Conservation (phyloP, 2,113 vertebrate species). For the Redunca redunca region DNA sequence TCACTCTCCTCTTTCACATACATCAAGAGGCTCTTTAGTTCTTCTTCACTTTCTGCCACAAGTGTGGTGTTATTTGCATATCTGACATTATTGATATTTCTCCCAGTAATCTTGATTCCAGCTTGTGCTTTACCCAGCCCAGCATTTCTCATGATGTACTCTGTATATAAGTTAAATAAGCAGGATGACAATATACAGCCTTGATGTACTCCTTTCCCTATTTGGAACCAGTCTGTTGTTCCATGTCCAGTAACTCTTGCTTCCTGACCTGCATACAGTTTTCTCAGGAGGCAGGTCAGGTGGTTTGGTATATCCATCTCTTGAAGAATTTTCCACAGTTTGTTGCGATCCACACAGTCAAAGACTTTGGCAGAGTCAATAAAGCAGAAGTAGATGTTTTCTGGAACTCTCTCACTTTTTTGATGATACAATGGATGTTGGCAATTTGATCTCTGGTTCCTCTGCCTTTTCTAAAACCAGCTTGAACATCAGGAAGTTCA, state of each 20-base stretch:
- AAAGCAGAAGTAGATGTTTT: neutral
- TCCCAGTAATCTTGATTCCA: neutral
- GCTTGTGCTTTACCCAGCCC: neutral
- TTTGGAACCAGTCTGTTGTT: neutral
- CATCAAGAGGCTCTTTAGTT: neutral
- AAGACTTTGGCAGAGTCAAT: neutral
- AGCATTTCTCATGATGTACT: neutral
- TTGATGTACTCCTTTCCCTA: rapidly evolving
- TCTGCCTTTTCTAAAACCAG: neutral
- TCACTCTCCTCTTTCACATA: neutral
- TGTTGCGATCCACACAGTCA: neutral
- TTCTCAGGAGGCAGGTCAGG: neutral
- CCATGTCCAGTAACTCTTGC: neutral
- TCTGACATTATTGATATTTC: neutral
- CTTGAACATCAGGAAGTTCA: neutral
- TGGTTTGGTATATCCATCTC: neutral
- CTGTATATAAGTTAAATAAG: neutral
- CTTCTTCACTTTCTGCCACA: neutral
- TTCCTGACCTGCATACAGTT: neutral
- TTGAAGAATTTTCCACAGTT: neutral
- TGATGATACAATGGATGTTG: neutral
- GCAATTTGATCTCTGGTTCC: neutral
- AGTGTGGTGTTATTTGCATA: neutral
- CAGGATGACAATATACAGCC: neutral
- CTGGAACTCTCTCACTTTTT: neutral